These are phyloP conservation scores for Sinodicranocentrus sp. DNA, from an alignment of 2,888 invertebrate genomes.

Conservation along the genomic window DNA sequence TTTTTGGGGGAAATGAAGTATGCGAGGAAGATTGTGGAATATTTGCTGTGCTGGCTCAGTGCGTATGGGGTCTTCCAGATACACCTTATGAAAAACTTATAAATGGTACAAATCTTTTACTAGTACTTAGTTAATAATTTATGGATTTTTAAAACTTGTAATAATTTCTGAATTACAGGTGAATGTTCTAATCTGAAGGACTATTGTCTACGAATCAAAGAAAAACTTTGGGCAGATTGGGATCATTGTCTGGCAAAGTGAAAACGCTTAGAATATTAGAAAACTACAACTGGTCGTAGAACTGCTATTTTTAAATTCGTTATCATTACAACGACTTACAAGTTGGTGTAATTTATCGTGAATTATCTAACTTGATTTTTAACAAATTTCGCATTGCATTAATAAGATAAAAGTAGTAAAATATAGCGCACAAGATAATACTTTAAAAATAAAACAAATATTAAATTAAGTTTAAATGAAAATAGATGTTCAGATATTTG, in stretches of 20 bases:
- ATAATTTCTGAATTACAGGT: constrained; percentile 15
- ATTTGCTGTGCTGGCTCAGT: constrained; percentile 78
- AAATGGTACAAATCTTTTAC: constrained; percentile 41
- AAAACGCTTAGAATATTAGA: not conserved
- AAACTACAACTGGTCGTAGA: too few species aligned
- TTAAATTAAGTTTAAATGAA: too few species aligned
- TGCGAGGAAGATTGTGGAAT: constrained; percentile 78
- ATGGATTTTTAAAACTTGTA: not conserved
- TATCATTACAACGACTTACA: too few species aligned
- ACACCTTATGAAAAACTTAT: constrained; percentile 73
- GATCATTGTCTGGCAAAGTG: constrained; percentile 52
- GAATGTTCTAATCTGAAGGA: constrained; percentile 66
- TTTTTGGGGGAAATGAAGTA: constrained; percentile 72
- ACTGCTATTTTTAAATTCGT: too few species aligned
- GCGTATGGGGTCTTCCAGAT: constrained; percentile 77
- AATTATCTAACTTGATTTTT: too few species aligned
- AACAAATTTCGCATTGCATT: too few species aligned
- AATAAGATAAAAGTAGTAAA: too few species aligned
- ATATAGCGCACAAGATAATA: too few species aligned
- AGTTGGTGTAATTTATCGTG: too few species aligned
- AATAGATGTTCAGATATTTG: too few species aligned
- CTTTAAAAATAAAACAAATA: too few species aligned
- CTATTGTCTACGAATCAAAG: constrained; percentile 69
- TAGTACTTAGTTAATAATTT: not conserved
- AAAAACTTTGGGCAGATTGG: constrained; percentile 72